Percentiles rank a stretch among this genome's conserved stretches.
Conservation (phyloP, 2,113 vertebrate genomes). For the Lanius collurio region DNA sequence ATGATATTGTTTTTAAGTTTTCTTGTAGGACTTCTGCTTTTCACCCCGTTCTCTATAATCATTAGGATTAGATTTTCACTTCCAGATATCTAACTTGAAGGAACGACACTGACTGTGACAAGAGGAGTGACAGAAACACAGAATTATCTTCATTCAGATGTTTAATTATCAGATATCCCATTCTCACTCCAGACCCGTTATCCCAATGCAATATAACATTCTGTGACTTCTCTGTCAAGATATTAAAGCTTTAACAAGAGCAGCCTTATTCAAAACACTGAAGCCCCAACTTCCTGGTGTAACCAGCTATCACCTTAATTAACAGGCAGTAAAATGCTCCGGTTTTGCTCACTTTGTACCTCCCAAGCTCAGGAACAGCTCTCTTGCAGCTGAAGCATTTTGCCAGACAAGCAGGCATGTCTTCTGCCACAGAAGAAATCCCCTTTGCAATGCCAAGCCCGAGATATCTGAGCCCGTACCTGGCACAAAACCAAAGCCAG, state of each 20-base stretch:
- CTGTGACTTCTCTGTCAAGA: neutral
- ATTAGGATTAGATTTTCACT: neutral
- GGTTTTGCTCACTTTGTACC: neutral
- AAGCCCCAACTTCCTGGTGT: neutral
- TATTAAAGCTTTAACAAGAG: neutral
- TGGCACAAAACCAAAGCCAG: neutral
- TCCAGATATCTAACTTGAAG: neutral
- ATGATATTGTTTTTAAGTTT: neutral
- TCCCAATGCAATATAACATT: neutral
- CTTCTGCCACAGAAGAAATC: neutral
- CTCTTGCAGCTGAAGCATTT: neutral
- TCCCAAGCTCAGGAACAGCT: neutral
- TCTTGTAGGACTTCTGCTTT: neutral
- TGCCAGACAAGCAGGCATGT: rapidly evolving
- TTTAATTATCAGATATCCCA: neutral
- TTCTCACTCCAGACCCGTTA: neutral
- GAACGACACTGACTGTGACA: neutral
- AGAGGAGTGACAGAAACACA: neutral
- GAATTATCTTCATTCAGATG: neutral
- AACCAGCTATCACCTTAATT: neutral
- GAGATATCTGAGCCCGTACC: neutral
- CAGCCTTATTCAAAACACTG: neutral
- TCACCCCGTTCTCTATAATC: neutral
- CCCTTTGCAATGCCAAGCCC: rapidly evolving
- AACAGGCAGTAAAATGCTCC: neutral